Evolutionary conservation across 1,140 invertebrate species (phyloP), one percentile per base, ranked within the genome.

Genomic region (Aphis gossypii): DNA sequence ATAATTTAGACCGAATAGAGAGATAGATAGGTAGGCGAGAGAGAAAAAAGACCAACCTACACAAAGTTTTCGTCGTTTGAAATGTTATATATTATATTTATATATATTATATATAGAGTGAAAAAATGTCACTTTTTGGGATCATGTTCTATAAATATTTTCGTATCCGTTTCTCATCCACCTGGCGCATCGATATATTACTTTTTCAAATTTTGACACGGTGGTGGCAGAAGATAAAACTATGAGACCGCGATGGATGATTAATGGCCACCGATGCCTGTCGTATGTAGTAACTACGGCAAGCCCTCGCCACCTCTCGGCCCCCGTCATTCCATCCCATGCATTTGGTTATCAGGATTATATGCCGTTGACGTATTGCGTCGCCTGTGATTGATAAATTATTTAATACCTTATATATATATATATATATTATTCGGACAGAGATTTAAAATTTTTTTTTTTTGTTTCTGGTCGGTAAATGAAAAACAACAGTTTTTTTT

Each of bases 311-410:
- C 35, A 8, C n/a, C 35, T 30, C 30, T 14, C 41, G 14, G 7
- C 41, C 30, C 1, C n/a, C 56, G 23, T 35, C 68, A 30, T 68
- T 48, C 90, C 30, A 5, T 21, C 56, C 60, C 38, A 23, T n/a
- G 60, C 91, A 83, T 92, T 92, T 76, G 68, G 91, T 82, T 92
- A 83, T 82, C 91, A 83, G 68, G 60, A 92, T 92, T 92, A 82
- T 38, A 44, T 92, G 91, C 68, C 60, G 91, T 92, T 92, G 91
- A 92, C 91, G 91, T 92, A 92, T 92, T 83, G 91, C 60, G 46
- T 83, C 68, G 68, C 91, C 91, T 92, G 91, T 92, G 91, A 92
- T 92, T 92, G 91, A 92, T 92, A 92, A 92, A 92, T 92, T 76
- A 92, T 82, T 92, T 82, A 92, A 92, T 83, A 51, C 91, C 60